These are phyloP conservation scores for Rhadina sibilatrix DNA, from an alignment of 2,113 vertebrate genomes.

Conservation along the genomic window DNA sequence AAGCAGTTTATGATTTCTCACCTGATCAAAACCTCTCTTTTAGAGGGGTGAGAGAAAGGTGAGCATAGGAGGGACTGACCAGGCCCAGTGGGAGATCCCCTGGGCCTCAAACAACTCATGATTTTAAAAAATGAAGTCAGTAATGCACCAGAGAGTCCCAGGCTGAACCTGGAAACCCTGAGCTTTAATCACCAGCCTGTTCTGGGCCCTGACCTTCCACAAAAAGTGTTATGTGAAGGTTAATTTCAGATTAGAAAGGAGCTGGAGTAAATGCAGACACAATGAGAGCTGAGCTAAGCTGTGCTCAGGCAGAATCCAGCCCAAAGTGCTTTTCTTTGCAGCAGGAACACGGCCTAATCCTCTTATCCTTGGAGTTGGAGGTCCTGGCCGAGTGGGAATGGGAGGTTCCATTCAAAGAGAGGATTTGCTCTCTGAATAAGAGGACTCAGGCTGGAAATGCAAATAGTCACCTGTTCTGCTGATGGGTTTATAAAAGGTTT, in stretches of 20 bases:
- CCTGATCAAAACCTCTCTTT: not conserved
- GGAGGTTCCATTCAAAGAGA: constrained; percentile 1
- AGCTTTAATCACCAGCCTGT: not conserved
- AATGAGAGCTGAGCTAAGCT: not conserved
- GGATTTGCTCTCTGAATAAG: constrained; percentile 35
- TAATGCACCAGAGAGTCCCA: not conserved
- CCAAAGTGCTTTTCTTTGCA: not conserved
- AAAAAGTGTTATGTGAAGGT: not conserved
- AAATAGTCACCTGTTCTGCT: not conserved
- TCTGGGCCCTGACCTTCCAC: not conserved
- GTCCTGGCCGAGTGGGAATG: not conserved
- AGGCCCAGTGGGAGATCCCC: not conserved
- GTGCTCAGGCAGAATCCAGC: not conserved
- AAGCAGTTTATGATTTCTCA: not conserved
- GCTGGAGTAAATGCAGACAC: not conserved
- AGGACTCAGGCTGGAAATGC: constrained; percentile 10
- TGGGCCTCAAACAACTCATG: not conserved
- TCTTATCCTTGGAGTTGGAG: not conserved
- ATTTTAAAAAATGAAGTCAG: rapidly evolving
- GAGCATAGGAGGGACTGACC: not conserved
- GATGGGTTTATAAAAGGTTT: not conserved
- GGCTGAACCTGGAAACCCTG: not conserved
- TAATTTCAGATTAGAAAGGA: not conserved
- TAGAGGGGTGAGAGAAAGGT: not conserved
- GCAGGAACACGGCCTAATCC: not conserved